Percentiles rank a stretch among this genome's conserved stretches.
Evolutionary conservation across 2,113 vertebrate species (phyloP).

Genomic region (Halcyon senegalensis): DNA sequence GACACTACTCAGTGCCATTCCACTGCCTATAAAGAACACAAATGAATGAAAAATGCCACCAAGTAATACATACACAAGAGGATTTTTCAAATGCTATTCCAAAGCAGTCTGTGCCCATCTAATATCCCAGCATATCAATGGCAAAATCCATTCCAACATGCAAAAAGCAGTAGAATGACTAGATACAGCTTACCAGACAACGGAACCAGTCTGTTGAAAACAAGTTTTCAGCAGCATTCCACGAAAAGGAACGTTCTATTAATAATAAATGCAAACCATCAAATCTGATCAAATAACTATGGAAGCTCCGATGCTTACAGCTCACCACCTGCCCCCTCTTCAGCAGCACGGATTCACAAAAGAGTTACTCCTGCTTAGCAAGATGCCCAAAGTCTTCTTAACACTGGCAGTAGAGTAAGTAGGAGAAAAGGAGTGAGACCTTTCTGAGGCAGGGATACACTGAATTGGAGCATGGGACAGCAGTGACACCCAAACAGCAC

Average conservation of each 20-base stretch:
- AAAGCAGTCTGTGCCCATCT: not conserved
- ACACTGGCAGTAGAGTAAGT: not conserved
- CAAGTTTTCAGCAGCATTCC: not conserved
- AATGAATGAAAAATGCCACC: not conserved
- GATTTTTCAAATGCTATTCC: not conserved
- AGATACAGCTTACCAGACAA: not conserved
- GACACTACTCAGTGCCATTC: not conserved
- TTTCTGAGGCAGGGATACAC: no score
- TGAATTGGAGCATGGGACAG: not conserved
- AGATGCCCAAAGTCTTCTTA: not conserved
- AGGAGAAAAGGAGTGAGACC: not conserved
- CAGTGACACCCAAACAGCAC: not conserved
- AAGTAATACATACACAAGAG: not conserved
- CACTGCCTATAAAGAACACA: not conserved
- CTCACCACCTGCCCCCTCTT: not conserved
- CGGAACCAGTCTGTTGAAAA: not conserved
- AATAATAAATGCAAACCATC: not conserved
- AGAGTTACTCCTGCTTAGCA: not conserved
- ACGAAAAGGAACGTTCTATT: not conserved
- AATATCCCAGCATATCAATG: fast-evolving
- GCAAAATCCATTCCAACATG: not conserved
- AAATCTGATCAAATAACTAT: not conserved
- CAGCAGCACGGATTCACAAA: not conserved
- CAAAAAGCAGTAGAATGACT: not conserved
- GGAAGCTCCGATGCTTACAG: not conserved